Conservation (phyloP, 2,113 vertebrate species). For the Hucho hucho region DNA sequence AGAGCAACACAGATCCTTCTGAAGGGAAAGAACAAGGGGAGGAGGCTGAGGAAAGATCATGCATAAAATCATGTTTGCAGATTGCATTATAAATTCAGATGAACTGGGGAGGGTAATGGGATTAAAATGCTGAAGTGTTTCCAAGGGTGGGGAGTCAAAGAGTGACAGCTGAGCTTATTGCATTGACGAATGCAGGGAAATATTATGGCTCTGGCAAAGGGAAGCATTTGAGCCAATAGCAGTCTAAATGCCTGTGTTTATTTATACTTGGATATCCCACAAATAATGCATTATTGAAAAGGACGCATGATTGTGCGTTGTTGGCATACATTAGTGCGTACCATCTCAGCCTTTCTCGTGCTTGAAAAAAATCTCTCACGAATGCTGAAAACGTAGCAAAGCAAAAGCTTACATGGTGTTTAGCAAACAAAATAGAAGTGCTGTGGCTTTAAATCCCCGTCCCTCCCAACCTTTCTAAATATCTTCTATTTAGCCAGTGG, state of each 20-base stretch:
- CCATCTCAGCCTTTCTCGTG: constrained; percentile 18
- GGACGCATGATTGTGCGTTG: constrained; percentile 3
- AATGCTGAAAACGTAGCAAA: constrained; percentile 23
- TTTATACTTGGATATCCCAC: neutral
- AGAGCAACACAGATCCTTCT: constrained; percentile 71
- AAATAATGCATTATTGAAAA: neutral
- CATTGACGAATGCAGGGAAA: constrained; percentile 72
- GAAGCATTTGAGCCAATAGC: constrained; percentile 18
- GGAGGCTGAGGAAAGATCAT: constrained; percentile 69
- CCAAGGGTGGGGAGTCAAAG: constrained; percentile 70
- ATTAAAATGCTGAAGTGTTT: constrained; percentile 79
- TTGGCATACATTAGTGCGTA: neutral
- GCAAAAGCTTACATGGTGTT: constrained; percentile 58
- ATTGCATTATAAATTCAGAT: constrained; percentile 80
- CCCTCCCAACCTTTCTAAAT: constrained; percentile 86
- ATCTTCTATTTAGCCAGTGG: constrained; percentile 87
- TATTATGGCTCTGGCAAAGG: constrained; percentile 67
- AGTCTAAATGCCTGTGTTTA: neutral
- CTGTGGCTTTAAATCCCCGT: constrained; percentile 85
- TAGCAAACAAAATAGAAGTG: constrained; percentile 75
- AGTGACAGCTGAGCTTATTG: constrained; percentile 76
- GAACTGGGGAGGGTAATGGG: constrained; percentile 72
- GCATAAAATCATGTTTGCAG: constrained; percentile 83
- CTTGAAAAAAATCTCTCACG: constrained; percentile 26
- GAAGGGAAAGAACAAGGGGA: constrained; percentile 54